Evolutionary conservation across 2,797 vertebrate genomes (phyloP), one percentile per base, ranked within the genome.

Genomic region (Paratrypauchen microcephalus): DNA sequence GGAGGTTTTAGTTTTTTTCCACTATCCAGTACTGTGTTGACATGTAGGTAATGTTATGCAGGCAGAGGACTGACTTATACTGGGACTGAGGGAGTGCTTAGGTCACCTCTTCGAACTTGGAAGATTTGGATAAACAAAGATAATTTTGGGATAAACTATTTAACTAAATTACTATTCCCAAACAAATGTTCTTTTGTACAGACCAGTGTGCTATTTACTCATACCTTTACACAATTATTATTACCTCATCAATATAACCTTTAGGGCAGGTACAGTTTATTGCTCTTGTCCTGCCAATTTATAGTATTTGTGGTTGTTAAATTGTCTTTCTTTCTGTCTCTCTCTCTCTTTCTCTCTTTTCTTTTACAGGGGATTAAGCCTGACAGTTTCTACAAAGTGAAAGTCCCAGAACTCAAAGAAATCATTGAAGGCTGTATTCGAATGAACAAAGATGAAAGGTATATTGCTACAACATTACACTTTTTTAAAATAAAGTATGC

Each of bases 351-450:
- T 54, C 2, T 8, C 19, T 50, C 50, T 52, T n/a, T 39, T 18
- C 76, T 60, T 63, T 50, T 23, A 15, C 88, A 99, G 97, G 97
- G 97, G 55, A 95, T 96, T 59, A 99, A 99, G 88, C 97, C 97
- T 0, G 96, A 97, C 90, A 98, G 97, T 82, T 99, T 99, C 93
- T 94, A 95, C 93, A 99, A 99, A 86, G 97, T 99, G 83, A 98
- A 96, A 89, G 95, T 98, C 71, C 96, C 96, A 0, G 97, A 99
- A 77, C 94, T 99, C 75, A 98, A 99, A 90, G 96, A 98, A 92
- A 99, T 99, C 84, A 99, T 98, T 0, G 97, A 98, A 82, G 97
- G 97, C 81, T 99, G 97, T 86, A 99, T 99, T 74, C 97, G 95
- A 30, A 98, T 95, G 82, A 93, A 97, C 92, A 98, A 97, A 84